phyloP scores from a whole-genome alignment of 2,888 invertebrate species.

The Leptarthrus brevirostris region DNA sequence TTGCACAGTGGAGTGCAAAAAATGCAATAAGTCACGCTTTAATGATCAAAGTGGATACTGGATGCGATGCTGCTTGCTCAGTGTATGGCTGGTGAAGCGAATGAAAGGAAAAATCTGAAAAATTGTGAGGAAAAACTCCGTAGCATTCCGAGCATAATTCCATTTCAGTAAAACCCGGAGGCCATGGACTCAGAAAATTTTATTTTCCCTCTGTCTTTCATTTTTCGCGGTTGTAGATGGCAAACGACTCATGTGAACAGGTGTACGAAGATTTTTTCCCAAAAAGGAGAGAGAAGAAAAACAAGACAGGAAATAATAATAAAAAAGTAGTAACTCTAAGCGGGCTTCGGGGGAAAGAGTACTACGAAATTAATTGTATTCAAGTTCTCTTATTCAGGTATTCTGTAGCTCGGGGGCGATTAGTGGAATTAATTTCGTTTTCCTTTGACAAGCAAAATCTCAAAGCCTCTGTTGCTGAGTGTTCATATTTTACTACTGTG shows the following conservation, averaged over 20 bases:
- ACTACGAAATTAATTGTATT: conserved; percentile 35
- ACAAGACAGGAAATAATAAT: conserved; percentile 16
- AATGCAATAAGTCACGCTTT: conserved; percentile 48
- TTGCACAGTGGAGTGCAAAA: conserved; percentile 48
- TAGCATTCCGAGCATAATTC: conserved; percentile 36
- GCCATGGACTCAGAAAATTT: conserved; percentile 37
- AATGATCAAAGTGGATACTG: conserved; percentile 45
- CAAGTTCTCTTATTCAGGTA: conserved; percentile 39
- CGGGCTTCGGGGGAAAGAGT: neutral
- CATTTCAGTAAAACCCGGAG: conserved; percentile 34
- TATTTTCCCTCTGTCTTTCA: neutral
- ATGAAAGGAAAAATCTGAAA: conserved; percentile 48
- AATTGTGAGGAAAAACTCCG: conserved; percentile 40
- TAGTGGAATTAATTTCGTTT: conserved; percentile 47
- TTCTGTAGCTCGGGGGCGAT: conserved; percentile 35
- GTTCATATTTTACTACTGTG: conserved; percentile 37
- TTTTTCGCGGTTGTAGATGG: conserved; percentile 23
- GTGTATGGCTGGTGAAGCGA: conserved; percentile 46
- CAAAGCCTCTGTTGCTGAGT: conserved; percentile 35
- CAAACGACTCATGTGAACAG: conserved; percentile 25
- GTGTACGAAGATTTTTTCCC: conserved; percentile 32
- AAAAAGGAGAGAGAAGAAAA: neutral
- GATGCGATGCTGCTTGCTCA: conserved; percentile 26
- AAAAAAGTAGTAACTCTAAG: neutral
- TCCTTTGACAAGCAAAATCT: conserved; percentile 27